Percentiles rank a stretch among this genome's conserved stretches.
phyloP scores from a whole-genome alignment of 2,113 vertebrate genomes.

The Dasypus novemcinctus region DNA sequence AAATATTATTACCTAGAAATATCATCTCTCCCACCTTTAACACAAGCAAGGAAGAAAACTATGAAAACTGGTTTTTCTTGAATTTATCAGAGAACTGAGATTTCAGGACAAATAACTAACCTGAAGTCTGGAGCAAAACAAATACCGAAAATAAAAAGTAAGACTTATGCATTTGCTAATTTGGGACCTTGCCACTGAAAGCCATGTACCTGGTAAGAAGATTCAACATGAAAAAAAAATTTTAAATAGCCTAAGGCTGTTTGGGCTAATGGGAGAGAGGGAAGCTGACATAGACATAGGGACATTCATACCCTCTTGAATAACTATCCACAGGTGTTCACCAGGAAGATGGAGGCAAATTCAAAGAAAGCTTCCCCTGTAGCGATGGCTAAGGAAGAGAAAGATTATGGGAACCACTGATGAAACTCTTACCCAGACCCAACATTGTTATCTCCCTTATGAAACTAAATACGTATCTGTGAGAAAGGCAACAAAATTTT shows the following conservation, averaged over 20 bases:
- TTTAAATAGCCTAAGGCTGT: background rate
- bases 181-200: background rate
- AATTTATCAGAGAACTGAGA: background rate
- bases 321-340: background rate
- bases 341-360: background rate
- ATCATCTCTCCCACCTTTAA: background rate
- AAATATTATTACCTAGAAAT: background rate
- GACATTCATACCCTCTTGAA: background rate
- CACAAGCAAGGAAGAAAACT: background rate
- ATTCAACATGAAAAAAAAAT: background rate
- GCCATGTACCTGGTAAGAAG: background rate
- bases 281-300: background rate
- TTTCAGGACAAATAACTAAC: background rate
- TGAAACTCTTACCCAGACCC: background rate
- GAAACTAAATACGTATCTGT: background rate
- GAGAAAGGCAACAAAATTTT: background rate
- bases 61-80: background rate
- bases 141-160: background rate
- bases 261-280: background rate
- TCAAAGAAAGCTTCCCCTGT: background rate
- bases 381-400: background rate
- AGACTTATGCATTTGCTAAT: background rate
- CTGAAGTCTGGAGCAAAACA: background rate
- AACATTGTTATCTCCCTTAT: background rate
- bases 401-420: background rate